phyloP scores from a whole-genome alignment of 2,113 vertebrate species.

The Azemiops feae region DNA sequence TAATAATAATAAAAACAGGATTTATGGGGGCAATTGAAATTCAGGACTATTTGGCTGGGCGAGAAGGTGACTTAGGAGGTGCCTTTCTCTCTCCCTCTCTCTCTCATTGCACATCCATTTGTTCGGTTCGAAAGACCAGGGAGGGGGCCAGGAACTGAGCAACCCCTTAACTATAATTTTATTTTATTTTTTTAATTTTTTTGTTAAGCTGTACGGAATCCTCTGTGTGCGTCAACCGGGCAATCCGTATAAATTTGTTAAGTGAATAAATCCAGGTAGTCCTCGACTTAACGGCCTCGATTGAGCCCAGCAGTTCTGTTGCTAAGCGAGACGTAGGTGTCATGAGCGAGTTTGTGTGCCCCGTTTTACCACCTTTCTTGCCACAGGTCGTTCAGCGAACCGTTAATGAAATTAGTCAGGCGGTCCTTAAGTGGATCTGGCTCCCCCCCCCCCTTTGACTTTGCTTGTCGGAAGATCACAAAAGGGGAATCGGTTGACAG shows the following conservation, averaged over 20 bases:
- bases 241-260: neutral
- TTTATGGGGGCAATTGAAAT: neutral
- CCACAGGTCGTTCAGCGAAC: neutral
- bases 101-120: neutral
- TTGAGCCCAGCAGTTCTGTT: neutral
- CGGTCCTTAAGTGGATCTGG: too few species aligned
- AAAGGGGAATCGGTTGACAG: neutral
- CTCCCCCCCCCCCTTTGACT: too few species aligned
- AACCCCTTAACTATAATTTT: fast-evolving
- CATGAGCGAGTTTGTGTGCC: too few species aligned
- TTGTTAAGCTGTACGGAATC: neutral
- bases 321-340: neutral
- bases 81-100: neutral
- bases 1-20: too few species aligned
- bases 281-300: neutral
- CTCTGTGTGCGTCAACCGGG: neutral
- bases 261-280: neutral
- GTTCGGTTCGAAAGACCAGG: neutral
- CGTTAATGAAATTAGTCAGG: too few species aligned
- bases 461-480: neutral
- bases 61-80: neutral
- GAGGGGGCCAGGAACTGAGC: neutral
- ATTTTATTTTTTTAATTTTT: too few species aligned
- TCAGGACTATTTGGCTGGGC: neutral
- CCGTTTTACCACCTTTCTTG: too few species aligned